A percentile compares a stretch with the other conserved stretches of the same genome.
phyloP scores from a whole-genome alignment of 2,797 vertebrate species.

The Phataginus tetradactyla region DNA sequence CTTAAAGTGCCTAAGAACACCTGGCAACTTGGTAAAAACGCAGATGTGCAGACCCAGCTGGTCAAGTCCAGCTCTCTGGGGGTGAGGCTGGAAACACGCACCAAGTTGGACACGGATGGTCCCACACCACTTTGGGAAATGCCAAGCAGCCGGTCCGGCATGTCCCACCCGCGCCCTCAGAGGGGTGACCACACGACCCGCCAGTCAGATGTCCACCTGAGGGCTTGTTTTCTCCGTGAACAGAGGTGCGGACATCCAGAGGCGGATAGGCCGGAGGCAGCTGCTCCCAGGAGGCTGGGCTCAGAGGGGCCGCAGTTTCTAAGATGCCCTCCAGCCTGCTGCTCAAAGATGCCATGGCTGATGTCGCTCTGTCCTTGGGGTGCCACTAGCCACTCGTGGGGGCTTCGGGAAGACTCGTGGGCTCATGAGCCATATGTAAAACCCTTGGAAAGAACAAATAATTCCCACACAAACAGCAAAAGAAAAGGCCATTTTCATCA shows the following conservation, averaged over 20 bases:
- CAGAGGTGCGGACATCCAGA: too few relatives aligned
- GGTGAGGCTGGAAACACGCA: background rate
- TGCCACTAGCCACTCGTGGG: rapidly evolving
- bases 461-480: constrained; percentile 47
- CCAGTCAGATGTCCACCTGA: rapidly evolving
- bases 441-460: background rate
- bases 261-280: too few relatives aligned
- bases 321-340: background rate
- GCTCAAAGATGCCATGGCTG: rapidly evolving
- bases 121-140: background rate
- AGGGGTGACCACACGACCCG: background rate
- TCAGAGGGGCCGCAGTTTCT: background rate
- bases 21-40: rapidly evolving
- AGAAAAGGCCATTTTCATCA: constrained; percentile 74
- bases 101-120: rapidly evolving
- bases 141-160: rapidly evolving
- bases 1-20: rapidly evolving
- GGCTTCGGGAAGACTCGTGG: rapidly evolving
- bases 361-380: rapidly evolving
- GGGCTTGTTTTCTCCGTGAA: rapidly evolving
- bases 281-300: too few relatives aligned
- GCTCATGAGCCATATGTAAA: background rate
- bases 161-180: background rate
- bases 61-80: background rate
- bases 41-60: background rate